Evolutionary conservation across 2,113 vertebrate species (phyloP), one percentile per base, ranked within the genome.

Genomic region (Fukomys damarensis): DNA sequence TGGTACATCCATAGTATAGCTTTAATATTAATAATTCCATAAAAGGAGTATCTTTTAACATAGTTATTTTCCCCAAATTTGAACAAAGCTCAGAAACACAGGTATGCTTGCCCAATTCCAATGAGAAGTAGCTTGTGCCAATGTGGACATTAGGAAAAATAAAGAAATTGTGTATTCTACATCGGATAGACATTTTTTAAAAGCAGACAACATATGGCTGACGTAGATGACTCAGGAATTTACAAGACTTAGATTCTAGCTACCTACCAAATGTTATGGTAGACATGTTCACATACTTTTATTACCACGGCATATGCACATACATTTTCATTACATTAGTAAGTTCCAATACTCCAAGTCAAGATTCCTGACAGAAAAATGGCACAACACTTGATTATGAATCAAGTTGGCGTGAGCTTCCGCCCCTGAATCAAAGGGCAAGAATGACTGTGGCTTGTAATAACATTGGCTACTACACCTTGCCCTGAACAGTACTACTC

Each of bases 301-400:
- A 84, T 82, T 88, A 89, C 41, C n/a, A 72, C 95, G 85, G 79
- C 96, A 95, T 86, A 80, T 94, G 96, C 54, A 96, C 90, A 96
- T 83, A 74, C 95, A 96, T 96, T 94, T 97, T 97, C 90, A 97
- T 96, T 93, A 96, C 84, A 41, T 88, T 49, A 85, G 56, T 92
- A 86, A 94, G 68, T 91, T 89, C 77, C 5, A 89, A 92, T 56
- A 41, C 46, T 86, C 70, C 77, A 41, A 70, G 88, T 19, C 56
- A 92, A 91, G 86, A 85, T 93, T 86, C 54, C 87, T 96, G 86
- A 87, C 86, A 96, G 87, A 85, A 96, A 97, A 88, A 91, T 56
- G 96, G 91, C 87, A 91, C 7, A 13, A 56, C 8, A 35, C 68
- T 70, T 87, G 85, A 85, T 56, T 66, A 86, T 86, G 96, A 65